A percentile compares a stretch with the other conserved stretches of the same genome.
phyloP scores from a whole-genome alignment of 2,797 vertebrate genomes.

The Percopsis omiscomaycus region DNA sequence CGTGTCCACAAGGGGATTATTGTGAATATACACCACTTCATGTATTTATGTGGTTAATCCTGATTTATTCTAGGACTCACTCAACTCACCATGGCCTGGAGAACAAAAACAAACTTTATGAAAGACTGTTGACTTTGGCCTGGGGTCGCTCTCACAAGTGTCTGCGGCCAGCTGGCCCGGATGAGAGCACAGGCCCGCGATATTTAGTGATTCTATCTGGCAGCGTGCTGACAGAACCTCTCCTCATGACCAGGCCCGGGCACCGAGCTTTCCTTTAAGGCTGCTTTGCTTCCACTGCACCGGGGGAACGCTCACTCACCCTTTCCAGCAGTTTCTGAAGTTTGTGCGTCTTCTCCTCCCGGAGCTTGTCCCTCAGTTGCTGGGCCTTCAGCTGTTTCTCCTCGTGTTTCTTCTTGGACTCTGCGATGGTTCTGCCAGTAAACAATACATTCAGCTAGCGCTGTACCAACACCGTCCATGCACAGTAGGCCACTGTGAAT shows the following conservation, averaged over 20 bases:
- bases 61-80: slow-evolving; percentile 64
- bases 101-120: slow-evolving; percentile 74
- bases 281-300: slow-evolving; percentile 46
- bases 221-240: slow-evolving; percentile 62
- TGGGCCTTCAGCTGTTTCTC: slow-evolving; percentile 99
- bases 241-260: slow-evolving; percentile 45
- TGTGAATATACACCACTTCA: slow-evolving; percentile 61
- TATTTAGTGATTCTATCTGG: slow-evolving; percentile 69
- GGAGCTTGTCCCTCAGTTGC: slow-evolving; percentile 93
- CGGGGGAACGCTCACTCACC: slow-evolving; percentile 75
- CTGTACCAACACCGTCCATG: slow-evolving; percentile 28
- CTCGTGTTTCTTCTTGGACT: slow-evolving; percentile 99
- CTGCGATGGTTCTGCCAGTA: slow-evolving; percentile 92
- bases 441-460: slow-evolving; percentile 50
- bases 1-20: slow-evolving; percentile 44
- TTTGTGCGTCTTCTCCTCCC: slow-evolving; percentile 95
- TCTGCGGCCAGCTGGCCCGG: slow-evolving; percentile 65
- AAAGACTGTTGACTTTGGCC: slow-evolving; percentile 69
- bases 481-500: slow-evolving; percentile 15
- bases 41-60: slow-evolving; percentile 68
- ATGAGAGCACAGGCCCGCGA: slow-evolving; percentile 53
- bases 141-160: slow-evolving; percentile 54
- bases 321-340: slow-evolving; percentile 97
- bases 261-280: slow-evolving; percentile 39
- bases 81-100: slow-evolving; percentile 54